A percentile compares a stretch with the other conserved stretches of the same genome.
Evolutionary conservation across 1,140 invertebrate species (phyloP).

Genomic region (Pararge aegeria): DNA sequence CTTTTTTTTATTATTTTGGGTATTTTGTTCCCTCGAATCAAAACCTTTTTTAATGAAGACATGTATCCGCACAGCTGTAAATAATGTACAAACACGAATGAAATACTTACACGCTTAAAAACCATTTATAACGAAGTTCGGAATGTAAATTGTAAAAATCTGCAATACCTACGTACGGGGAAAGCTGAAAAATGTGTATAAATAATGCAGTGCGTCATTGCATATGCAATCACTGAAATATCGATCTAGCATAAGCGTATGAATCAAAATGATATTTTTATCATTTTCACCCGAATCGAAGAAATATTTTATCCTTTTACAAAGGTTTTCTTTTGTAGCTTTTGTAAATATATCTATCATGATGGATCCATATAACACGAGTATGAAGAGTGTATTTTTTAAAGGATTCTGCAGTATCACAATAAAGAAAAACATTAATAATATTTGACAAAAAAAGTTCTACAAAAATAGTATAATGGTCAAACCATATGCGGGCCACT

Average conservation of each 20-base stretch:
- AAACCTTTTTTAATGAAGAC: neutral
- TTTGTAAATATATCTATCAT: no score
- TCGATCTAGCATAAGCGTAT: neutral
- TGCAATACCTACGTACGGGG: neutral
- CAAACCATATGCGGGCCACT: no score
- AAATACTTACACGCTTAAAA: neutral
- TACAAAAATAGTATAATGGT: no score
- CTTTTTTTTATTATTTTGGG: no score
- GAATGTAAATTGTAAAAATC: neutral
- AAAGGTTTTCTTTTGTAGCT: no score
- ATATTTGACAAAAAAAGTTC: no score
- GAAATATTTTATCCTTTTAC: no score
- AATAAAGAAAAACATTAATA: no score
- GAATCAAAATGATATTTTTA: neutral
- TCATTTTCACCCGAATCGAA: neutral
- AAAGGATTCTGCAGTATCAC: no score
- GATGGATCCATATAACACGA: no score
- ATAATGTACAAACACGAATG: neutral
- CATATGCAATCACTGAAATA: constrained; percentile 4
- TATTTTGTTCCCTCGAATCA: no score
- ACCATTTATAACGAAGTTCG: neutral
- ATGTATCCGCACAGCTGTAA: neutral
- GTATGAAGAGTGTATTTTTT: no score
- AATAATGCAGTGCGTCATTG: constrained; percentile 1
- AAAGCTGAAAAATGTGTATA: neutral